Evolutionary conservation across 2,113 vertebrate genomes (phyloP).

Genomic region (Puntigrus tetrazona): DNA sequence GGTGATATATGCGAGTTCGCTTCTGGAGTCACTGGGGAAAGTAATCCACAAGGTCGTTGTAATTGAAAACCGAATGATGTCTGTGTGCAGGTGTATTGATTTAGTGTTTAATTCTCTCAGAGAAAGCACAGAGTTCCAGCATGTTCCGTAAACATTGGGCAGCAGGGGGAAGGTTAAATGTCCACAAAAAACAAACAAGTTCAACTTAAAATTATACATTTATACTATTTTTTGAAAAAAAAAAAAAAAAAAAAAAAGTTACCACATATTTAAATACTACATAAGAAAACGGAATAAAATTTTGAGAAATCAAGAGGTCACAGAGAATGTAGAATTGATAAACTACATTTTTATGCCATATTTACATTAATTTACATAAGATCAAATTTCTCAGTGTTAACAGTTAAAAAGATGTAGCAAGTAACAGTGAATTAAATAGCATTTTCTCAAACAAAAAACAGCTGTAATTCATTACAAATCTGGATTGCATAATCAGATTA

Average conservation of each 20-base stretch:
- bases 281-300: neutral
- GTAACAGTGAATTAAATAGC: too few species aligned
- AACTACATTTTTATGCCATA: too few species aligned
- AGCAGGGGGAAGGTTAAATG: neutral
- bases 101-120: constrained; percentile 33
- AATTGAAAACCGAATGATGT: constrained; percentile 15
- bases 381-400: too few species aligned
- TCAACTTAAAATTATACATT: neutral
- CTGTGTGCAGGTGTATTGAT: constrained; percentile 32
- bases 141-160: constrained; percentile 19
- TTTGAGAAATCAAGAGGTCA: neutral
- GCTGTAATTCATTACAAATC: too few species aligned
- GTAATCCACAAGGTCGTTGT: constrained; percentile 21
- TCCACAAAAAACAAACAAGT: neutral
- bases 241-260: too few species aligned
- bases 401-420: too few species aligned
- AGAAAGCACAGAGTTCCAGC: constrained; percentile 23
- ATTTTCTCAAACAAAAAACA: too few species aligned
- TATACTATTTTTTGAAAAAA: neutral
- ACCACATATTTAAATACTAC: neutral
- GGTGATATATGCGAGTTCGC: neutral
- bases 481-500: too few species aligned
- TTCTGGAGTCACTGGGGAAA: neutral
- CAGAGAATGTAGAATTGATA: too few species aligned
- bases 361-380: too few species aligned